Conservation (phyloP, 2,888 invertebrate genomes). For the Tachystola acroxantha region DNA sequence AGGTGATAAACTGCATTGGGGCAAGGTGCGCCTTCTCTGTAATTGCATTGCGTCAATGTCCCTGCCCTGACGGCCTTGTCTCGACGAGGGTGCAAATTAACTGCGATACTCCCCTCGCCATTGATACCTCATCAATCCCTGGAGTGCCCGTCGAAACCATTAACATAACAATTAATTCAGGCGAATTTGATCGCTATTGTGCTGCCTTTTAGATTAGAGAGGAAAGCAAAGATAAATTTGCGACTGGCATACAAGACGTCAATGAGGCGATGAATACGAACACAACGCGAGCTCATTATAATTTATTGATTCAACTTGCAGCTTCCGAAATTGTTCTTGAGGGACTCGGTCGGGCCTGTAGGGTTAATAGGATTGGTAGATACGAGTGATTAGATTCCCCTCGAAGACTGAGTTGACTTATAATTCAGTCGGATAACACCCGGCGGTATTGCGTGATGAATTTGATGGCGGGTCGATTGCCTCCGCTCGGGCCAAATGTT, state of each 20-base stretch:
- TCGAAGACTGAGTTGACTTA: conserved; percentile 1
- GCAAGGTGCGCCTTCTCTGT: too few relatives aligned
- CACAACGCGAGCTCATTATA: conserved; percentile 8
- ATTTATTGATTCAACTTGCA: conserved; percentile 11
- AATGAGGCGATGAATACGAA: conserved; percentile 10
- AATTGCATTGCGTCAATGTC: neutral
- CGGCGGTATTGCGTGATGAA: conserved; percentile 7
- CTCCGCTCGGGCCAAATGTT: neutral
- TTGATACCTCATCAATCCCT: conserved; percentile 29
- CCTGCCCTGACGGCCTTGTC: neutral
- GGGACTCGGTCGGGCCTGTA: conserved; percentile 4
- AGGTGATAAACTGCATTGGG: neutral
- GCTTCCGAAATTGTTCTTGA: conserved; percentile 6
- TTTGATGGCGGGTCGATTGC: neutral
- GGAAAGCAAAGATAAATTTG: neutral
- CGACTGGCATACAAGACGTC: neutral
- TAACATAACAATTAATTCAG: conserved; percentile 15
- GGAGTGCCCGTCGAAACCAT: conserved; percentile 18
- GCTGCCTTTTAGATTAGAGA: neutral
- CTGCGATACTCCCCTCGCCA: conserved; percentile 24
- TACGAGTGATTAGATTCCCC: conserved; percentile 9
- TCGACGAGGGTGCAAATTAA: conserved; percentile 27
- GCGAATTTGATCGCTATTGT: conserved; percentile 15
- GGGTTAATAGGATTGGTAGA: conserved; percentile 8
- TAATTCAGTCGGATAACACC: conserved; percentile 7